Percentiles rank a stretch among this genome's conserved stretches.
These are phyloP conservation scores for Tenthredo livida DNA, from an alignment of 2,888 invertebrate species.

Conservation along the genomic window DNA sequence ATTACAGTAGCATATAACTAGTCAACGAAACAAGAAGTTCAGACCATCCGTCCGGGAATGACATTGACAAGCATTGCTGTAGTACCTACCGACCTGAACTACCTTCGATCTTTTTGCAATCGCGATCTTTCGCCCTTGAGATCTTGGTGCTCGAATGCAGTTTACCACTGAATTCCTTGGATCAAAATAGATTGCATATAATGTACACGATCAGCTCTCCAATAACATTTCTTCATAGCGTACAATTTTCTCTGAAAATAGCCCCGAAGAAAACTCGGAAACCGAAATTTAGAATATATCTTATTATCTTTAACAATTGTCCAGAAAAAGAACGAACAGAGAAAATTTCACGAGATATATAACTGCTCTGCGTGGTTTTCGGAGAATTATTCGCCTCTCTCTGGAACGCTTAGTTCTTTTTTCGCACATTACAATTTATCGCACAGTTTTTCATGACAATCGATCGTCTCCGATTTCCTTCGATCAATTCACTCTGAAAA, in stretches of 20 bases:
- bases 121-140: slow-evolving; percentile 39
- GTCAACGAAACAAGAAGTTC: not conserved
- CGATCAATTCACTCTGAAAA: not conserved
- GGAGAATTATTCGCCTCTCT: not conserved
- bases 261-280: not conserved
- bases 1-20: not conserved
- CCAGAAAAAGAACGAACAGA: not conserved
- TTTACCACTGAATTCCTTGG: slow-evolving; percentile 28
- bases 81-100: slow-evolving; percentile 18
- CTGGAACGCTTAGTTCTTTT: not conserved
- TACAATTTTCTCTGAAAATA: not conserved
- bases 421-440: not conserved
- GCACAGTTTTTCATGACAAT: not conserved
- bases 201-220: not conserved
- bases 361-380: not conserved
- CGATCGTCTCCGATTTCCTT: not conserved
- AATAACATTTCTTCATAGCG: not conserved
- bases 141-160: slow-evolving; percentile 23
- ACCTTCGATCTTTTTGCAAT: slow-evolving; percentile 37
- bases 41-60: slow-evolving; percentile 3
- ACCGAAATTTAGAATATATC: not conserved
- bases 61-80: slow-evolving; percentile 33
- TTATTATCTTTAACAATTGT: not conserved
- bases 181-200: slow-evolving; percentile 15
- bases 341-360: not conserved